These are phyloP conservation scores for Rhynchopsitta pachyrhyncha DNA, from an alignment of 2,113 vertebrate genomes.

Conservation along the genomic window DNA sequence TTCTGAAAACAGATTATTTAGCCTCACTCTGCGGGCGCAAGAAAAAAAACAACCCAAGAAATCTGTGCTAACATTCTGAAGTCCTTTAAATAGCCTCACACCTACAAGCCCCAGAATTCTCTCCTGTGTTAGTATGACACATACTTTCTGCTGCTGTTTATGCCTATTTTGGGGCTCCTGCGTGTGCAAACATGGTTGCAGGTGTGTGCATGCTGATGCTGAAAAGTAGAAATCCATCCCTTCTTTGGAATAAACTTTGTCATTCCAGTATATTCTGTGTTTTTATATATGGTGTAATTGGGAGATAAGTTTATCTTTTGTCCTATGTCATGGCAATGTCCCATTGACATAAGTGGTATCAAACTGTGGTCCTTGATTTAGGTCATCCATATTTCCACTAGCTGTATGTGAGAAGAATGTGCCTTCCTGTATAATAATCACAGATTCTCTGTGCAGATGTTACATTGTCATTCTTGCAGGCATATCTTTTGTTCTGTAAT, in stretches of 20 bases:
- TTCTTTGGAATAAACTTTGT: neutral
- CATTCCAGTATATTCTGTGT: neutral
- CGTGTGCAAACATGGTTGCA: neutral
- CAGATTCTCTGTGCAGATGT: neutral
- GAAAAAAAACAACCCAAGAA: neutral
- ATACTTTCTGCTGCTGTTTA: neutral
- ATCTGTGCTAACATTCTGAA: neutral
- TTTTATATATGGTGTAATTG: neutral
- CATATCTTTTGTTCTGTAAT: neutral
- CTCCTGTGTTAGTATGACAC: neutral
- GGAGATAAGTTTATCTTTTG: neutral
- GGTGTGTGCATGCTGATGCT: neutral
- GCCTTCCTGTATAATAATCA: neutral
- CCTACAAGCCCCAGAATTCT: constrained; percentile 30
- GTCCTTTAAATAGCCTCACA: constrained; percentile 33
- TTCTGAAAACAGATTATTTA: neutral
- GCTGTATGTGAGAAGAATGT: neutral
- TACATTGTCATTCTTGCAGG: neutral
- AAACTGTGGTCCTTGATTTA: neutral
- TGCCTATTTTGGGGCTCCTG: neutral
- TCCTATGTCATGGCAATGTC: neutral
- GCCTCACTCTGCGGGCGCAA: neutral
- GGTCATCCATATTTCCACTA: neutral
- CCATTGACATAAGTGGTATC: neutral
- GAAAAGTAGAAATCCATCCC: neutral